phyloP scores from a whole-genome alignment of 2,113 vertebrate genomes.

The Abramis brama region DNA sequence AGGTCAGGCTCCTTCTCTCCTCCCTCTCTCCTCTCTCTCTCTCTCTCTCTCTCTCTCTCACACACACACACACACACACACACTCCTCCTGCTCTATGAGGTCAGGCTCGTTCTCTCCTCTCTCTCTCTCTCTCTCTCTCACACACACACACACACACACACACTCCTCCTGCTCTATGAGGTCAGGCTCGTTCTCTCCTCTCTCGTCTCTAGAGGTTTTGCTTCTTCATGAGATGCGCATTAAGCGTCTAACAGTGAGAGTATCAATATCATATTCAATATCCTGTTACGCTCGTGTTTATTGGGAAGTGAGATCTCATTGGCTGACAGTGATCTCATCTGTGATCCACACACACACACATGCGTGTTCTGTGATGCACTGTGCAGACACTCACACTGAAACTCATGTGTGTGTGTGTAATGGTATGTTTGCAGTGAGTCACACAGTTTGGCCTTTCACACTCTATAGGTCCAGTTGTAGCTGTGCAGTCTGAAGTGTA shows the following conservation, averaged over 20 bases:
- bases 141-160: too few species aligned
- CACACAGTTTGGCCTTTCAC: background rate
- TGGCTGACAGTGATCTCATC: constrained; percentile 28
- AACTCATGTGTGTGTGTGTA: background rate
- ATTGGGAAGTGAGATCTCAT: background rate
- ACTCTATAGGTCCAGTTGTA: background rate
- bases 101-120: background rate
- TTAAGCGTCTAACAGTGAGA: background rate
- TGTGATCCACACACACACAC: constrained; percentile 3
- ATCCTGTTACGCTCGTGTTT: constrained; percentile 27
- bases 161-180: background rate
- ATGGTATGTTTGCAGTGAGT: background rate
- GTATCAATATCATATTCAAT: constrained; percentile 10
- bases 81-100: too few species aligned
- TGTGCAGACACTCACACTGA: background rate
- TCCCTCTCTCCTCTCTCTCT: too few species aligned
- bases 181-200: constrained; percentile 4
- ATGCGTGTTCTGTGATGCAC: background rate
- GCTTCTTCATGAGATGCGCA: background rate
- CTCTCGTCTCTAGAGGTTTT: background rate
- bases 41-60: too few species aligned
- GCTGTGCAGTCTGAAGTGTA: background rate
- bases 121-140: background rate
- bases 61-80: too few species aligned
- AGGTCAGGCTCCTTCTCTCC: too few species aligned